phyloP scores from a whole-genome alignment of 2,113 vertebrate species.

The Mormyrus lacerda region DNA sequence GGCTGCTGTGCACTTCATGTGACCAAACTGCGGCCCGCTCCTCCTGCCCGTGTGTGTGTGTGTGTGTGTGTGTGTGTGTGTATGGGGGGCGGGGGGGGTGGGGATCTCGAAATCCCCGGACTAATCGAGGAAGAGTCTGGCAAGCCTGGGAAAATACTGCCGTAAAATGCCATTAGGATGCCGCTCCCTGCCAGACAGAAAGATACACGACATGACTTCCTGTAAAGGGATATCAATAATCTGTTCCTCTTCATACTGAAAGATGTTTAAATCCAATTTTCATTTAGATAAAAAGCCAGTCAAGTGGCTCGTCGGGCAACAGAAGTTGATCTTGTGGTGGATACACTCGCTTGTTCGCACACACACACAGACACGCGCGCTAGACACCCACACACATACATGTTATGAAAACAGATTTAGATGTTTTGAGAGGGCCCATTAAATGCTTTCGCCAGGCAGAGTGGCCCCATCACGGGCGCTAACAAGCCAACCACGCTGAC shows the following conservation, averaged over 20 bases:
- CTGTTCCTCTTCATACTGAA: not conserved
- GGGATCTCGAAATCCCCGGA: constrained; percentile 37
- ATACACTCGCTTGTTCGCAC: not conserved
- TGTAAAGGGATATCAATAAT: not conserved
- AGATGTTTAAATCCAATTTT: not conserved
- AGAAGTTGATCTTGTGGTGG: not conserved
- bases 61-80: too few species aligned
- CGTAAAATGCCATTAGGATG: not conserved
- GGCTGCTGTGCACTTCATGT: not conserved
- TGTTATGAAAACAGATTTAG: not conserved
- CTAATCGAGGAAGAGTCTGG: constrained; percentile 67
- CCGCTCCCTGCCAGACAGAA: not conserved
- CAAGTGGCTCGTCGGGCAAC: not conserved
- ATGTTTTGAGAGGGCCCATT: constrained; percentile 26
- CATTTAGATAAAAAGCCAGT: not conserved
- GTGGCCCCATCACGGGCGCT: constrained; percentile 47
- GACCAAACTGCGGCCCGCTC: not conserved
- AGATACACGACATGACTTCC: not conserved
- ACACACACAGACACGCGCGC: constrained; percentile 8
- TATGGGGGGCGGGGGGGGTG: constrained; percentile 26
- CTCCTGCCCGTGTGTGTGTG: not conserved
- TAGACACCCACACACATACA: not conserved
- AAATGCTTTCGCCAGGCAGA: constrained; percentile 40
- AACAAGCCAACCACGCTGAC: constrained; percentile 41
- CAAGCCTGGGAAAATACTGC: constrained; percentile 41